Evolutionary conservation across 2,888 invertebrate species (phyloP).

Genomic region (Pogonocherus hispidulus): DNA sequence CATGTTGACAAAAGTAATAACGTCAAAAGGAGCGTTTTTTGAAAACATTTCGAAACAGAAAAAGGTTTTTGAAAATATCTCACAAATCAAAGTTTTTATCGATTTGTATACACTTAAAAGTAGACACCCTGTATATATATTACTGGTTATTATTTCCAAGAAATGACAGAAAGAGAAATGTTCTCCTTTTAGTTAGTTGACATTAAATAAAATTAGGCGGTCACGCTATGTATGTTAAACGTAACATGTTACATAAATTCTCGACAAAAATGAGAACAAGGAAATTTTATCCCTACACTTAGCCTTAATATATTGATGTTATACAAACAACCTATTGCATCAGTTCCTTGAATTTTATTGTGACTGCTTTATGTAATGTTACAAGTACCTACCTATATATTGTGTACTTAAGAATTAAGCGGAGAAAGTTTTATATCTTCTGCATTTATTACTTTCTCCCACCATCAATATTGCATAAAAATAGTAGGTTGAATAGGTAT

Average conservation of each 20-base stretch:
- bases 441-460: background rate
- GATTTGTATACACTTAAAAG: no score
- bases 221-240: background rate
- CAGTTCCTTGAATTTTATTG: slow-evolving; percentile 4
- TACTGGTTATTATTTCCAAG: no score
- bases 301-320: background rate
- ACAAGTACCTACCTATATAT: no score
- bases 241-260: slow-evolving; percentile 10
- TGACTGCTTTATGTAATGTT: slow-evolving; percentile 1
- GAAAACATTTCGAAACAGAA: no score
- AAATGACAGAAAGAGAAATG: no score
- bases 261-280: background rate
- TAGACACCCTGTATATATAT: no score
- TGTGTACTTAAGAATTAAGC: background rate
- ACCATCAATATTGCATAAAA: background rate
- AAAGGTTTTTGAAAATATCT: no score
- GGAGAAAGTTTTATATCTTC: background rate
- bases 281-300: background rate
- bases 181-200: no score
- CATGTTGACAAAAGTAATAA: no score
- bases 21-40: no score
- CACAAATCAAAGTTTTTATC: no score
- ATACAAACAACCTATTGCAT: background rate
- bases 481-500: background rate
- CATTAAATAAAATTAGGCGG: background rate